Evolutionary conservation across 2,888 invertebrate species (phyloP), one percentile per base, ranked within the genome.

Genomic region (Meteorus cinctellus): DNA sequence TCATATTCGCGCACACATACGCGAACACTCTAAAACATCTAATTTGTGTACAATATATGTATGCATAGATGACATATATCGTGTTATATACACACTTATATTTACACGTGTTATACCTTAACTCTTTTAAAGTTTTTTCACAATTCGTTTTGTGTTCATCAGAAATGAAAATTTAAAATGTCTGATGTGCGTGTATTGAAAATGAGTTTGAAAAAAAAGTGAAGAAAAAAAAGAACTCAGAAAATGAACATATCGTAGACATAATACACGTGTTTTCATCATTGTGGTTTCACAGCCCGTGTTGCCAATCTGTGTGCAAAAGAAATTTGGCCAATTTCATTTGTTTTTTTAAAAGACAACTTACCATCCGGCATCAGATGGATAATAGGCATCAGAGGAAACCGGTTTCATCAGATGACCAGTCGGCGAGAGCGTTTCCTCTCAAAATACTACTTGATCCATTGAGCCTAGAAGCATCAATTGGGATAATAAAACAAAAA

Each of bases 281-380:
- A 6, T n/a, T 19, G 55, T 19, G 6, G n/a, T 55, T 55, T 19
- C 55, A 55, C 19, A 55, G 51, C 66, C 60, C 63, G 66, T 78
- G 27, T 41, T 60, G 19, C 81, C 76, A 82, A 81, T 81, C 80
- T 83, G 82, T 83, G 83, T 81, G 48, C 12, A 41, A 71, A 84
- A 82, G 80, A 82, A 80, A 78, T 84, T 81, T 82, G 83, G 81
- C 78, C 77, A 76, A 77, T 70, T 74, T 75, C 71, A 70, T 70
- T 70, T 72, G 66, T 66, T 68, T 51, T 51, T 72, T 63, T 82
- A 86, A 85, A 84, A 85, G 86, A 84, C 81, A 85, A 88, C 88
- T 88, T 88, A 88, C 88, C 88, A 87, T 87, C 86, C 86, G 79
- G 77, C 74, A 74, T 77, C 74, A 76, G 62, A 62, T 48, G 48